Percentiles rank a stretch among this genome's conserved stretches.
Conservation (phyloP, 2,113 vertebrate genomes). For the Geococcyx californianus region DNA sequence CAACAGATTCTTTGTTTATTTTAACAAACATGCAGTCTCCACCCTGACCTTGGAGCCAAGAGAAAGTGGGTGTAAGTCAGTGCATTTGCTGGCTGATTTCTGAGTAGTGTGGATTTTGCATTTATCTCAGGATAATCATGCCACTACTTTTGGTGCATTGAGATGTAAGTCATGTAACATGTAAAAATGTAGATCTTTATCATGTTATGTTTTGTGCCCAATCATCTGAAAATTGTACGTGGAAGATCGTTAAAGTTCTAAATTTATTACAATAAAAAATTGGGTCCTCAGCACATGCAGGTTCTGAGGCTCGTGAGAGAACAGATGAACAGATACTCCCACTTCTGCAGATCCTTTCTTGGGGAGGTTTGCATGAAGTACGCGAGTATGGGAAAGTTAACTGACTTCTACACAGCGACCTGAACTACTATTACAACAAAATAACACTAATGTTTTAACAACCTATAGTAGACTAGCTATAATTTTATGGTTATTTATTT, state of each 20-base stretch:
- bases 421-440: background rate
- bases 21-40: constrained; percentile 52
- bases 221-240: background rate
- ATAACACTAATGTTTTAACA: background rate
- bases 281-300: background rate
- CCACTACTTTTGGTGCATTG: background rate
- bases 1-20: constrained; percentile 39
- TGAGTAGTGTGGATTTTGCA: background rate
- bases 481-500: background rate
- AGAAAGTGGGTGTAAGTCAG: constrained; percentile 20
- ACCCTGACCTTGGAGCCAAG: constrained; percentile 34
- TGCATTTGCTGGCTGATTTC: background rate
- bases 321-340: background rate
- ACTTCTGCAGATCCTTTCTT: background rate
- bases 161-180: rapidly evolving
- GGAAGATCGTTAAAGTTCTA: background rate
- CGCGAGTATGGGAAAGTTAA: rapidly evolving
- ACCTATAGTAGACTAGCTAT: background rate
- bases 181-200: background rate
- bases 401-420: background rate
- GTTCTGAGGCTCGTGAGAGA: background rate
- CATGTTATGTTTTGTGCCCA: background rate
- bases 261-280: background rate
- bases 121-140: background rate
- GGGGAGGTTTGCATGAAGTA: background rate